These are phyloP conservation scores for Progne subis DNA, from an alignment of 2,113 vertebrate genomes.

Conservation along the genomic window DNA sequence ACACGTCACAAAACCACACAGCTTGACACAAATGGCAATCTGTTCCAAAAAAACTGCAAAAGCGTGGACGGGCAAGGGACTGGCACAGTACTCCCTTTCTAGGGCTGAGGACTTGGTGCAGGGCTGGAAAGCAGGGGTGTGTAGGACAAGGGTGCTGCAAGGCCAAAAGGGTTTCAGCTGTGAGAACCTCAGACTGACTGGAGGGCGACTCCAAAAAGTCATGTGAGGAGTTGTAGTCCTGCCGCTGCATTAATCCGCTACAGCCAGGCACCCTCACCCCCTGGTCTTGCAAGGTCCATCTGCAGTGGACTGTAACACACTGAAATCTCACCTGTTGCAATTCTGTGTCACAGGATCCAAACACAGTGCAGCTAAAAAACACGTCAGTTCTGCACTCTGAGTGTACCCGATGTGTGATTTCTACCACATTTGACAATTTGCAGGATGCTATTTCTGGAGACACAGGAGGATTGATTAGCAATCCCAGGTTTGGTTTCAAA, in stretches of 20 bases:
- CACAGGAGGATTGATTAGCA: not conserved
- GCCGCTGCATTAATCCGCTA: not conserved
- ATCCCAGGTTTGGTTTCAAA: not conserved
- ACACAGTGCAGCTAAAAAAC: not conserved
- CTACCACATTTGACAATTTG: conserved; percentile 59
- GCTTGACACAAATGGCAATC: conserved; percentile 41
- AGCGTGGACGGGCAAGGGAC: not conserved
- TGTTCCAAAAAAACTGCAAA: not conserved
- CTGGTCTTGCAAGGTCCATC: not conserved
- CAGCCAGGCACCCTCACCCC: not conserved
- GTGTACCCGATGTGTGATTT: conserved; percentile 58
- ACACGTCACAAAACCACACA: conserved; percentile 29
- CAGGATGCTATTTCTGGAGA: conserved; percentile 32
- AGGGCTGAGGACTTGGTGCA: not conserved
- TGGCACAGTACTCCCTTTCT: not conserved
- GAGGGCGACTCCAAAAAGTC: not conserved
- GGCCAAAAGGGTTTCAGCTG: not conserved
- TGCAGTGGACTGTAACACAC: not conserved
- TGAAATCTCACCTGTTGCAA: conserved; percentile 25
- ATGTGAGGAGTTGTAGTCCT: not conserved
- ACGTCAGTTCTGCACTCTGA: conserved; percentile 20
- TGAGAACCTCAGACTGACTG: not conserved
- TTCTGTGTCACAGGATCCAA: conserved; percentile 36
- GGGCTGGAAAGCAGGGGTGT: not conserved
- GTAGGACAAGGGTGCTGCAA: not conserved